These are phyloP conservation scores for Bruchidius siliquastri DNA, from an alignment of 2,888 invertebrate species.

Conservation along the genomic window DNA sequence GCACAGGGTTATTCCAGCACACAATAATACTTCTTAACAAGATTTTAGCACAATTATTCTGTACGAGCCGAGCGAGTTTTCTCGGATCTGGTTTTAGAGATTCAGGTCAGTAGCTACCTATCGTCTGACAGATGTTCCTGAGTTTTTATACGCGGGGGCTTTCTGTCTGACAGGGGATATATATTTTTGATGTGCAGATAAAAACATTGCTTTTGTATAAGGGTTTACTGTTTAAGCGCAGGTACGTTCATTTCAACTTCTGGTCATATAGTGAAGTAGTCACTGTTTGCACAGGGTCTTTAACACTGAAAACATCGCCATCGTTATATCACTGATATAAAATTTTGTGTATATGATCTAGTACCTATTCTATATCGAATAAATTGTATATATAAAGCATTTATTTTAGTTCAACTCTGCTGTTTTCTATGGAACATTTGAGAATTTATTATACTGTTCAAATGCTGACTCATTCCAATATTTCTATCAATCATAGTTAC, in stretches of 20 bases:
- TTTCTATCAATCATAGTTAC: no score
- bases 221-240: neutral
- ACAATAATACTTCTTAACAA: neutral
- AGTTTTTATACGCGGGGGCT: neutral
- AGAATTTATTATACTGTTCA: no score
- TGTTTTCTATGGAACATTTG: no score
- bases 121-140: neutral
- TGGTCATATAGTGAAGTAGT: neutral
- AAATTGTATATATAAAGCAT: no score
- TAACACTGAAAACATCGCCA: no score
- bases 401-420: no score
- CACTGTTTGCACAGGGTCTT: no score
- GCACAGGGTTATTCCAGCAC: neutral
- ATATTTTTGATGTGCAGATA: neutral
- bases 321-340: no score
- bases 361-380: no score
- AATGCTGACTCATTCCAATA: no score
- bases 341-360: no score
- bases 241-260: neutral
- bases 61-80: neutral
- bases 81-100: neutral
- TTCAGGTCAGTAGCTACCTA: neutral
- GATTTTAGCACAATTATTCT: neutral
- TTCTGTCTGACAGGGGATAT: neutral
- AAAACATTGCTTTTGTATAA: neutral